Percentiles rank a stretch among this genome's conserved stretches.
Conservation (phyloP, 53 echinoderm and acorn worm species). For the Echinarachnius parma region DNA sequence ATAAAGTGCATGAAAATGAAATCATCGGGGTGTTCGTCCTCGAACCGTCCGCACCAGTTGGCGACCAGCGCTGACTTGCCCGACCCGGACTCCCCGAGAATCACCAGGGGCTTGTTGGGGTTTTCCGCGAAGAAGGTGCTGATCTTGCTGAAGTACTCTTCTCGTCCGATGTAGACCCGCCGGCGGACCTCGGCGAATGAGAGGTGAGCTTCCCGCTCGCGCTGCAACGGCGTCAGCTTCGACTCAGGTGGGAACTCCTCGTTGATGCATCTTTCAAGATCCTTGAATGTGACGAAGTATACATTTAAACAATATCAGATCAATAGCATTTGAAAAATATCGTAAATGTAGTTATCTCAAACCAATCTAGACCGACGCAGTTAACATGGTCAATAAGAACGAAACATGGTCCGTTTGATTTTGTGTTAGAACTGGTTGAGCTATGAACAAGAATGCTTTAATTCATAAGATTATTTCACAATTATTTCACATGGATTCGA, state of each 20-base stretch:
- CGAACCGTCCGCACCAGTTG: constrained; percentile 59
- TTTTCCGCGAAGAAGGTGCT: constrained; percentile 38
- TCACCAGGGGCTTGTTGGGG: constrained; percentile 37
- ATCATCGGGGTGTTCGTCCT: constrained; percentile 50
- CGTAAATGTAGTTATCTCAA: no score
- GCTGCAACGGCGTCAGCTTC: constrained; percentile 47
- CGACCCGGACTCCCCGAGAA: constrained; percentile 55
- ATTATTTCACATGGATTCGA: no score
- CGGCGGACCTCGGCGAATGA: constrained; percentile 62
- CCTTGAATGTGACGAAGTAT: no score
- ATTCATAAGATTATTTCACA: no score
- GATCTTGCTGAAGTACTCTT: constrained; percentile 54
- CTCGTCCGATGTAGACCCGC: constrained; percentile 60
- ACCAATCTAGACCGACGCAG: no score
- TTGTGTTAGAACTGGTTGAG: no score
- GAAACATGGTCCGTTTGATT: no score
- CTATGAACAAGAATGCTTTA: no score
- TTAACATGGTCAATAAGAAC: no score
- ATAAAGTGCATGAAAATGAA: constrained; percentile 69
- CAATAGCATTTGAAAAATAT: no score
- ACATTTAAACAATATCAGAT: no score
- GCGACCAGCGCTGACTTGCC: constrained; percentile 65
- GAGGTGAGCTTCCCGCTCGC: constrained; percentile 57
- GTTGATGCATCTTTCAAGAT: constrained; percentile 47
- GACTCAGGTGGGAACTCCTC: constrained; percentile 60